These are phyloP conservation scores for Cardinalis cardinalis DNA, from an alignment of 2,113 vertebrate species.

Conservation along the genomic window DNA sequence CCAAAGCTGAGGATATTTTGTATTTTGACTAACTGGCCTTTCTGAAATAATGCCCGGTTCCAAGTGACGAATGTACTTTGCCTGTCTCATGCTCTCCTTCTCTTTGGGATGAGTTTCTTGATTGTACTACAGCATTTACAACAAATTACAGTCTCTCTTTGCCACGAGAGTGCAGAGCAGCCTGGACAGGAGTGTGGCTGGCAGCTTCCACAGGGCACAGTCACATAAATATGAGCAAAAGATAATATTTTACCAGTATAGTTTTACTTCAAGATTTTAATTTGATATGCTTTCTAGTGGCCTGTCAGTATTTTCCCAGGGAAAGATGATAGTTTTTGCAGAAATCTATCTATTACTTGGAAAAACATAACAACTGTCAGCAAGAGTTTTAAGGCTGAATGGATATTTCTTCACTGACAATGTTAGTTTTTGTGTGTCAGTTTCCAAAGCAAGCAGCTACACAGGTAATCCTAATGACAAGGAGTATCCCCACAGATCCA, in stretches of 20 bases:
- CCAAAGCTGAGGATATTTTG: background rate
- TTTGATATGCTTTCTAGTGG: background rate
- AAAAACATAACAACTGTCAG: background rate
- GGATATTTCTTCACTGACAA: background rate
- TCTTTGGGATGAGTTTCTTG: background rate
- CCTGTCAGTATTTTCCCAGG: background rate
- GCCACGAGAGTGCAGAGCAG: background rate
- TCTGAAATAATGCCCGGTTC: background rate
- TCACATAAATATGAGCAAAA: background rate
- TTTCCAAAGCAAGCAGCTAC: background rate
- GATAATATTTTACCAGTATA: background rate
- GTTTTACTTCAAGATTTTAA: background rate
- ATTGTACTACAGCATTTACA: background rate
- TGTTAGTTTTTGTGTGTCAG: background rate
- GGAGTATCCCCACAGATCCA: background rate
- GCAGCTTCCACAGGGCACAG: background rate
- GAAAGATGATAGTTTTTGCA: conserved; percentile 32
- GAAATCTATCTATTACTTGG: background rate
- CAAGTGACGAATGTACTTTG: background rate
- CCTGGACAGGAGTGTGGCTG: background rate
- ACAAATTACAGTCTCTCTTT: background rate
- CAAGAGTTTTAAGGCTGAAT: background rate
- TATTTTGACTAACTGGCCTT: background rate
- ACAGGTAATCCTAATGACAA: background rate
- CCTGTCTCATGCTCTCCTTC: background rate